Conservation (phyloP, 2,888 invertebrate genomes). For the Drosophila suboccidentalis region DNA sequence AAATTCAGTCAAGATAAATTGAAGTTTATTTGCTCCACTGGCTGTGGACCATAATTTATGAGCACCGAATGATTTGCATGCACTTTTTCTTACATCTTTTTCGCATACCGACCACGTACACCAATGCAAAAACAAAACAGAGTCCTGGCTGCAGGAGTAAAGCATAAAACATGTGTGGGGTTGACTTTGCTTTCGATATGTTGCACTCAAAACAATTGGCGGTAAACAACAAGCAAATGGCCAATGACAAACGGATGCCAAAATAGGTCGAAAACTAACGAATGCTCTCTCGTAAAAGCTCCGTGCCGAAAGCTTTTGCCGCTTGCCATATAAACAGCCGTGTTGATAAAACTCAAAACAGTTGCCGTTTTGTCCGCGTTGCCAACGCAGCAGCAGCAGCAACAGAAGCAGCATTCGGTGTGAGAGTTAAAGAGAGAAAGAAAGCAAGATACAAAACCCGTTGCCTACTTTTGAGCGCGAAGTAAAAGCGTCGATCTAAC, state of each 20-base stretch:
- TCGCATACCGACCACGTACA: slow-evolving; percentile 22
- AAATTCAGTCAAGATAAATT: slow-evolving; percentile 62
- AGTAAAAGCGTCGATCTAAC: slow-evolving; percentile 29
- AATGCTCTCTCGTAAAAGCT: slow-evolving; percentile 56
- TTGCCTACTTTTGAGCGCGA: slow-evolving; percentile 55
- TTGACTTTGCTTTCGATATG: slow-evolving; percentile 50
- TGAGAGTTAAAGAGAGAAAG: neutral
- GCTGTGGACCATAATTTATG: slow-evolving; percentile 69
- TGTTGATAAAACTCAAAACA: slow-evolving; percentile 65
- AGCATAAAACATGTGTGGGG: slow-evolving; percentile 33
- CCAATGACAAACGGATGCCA: slow-evolving; percentile 54
- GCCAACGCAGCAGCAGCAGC: slow-evolving; percentile 48
- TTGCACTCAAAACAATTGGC: slow-evolving; percentile 73
- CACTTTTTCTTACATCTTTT: slow-evolving; percentile 59
- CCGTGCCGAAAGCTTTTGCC: slow-evolving; percentile 52
- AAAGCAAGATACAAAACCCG: slow-evolving; percentile 19
- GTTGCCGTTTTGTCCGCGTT: slow-evolving; percentile 75
- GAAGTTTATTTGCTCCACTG: slow-evolving; percentile 69
- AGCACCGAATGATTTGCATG: slow-evolving; percentile 77
- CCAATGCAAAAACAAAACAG: slow-evolving; percentile 4
- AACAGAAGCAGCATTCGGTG: slow-evolving; percentile 17
- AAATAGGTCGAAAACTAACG: slow-evolving; percentile 46
- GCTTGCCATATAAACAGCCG: slow-evolving; percentile 61
- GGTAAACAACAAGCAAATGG: slow-evolving; percentile 50
- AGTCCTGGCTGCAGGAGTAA: slow-evolving; percentile 15